phyloP scores from a whole-genome alignment of 2,888 invertebrate genomes.

The Diarsia brunnea region DNA sequence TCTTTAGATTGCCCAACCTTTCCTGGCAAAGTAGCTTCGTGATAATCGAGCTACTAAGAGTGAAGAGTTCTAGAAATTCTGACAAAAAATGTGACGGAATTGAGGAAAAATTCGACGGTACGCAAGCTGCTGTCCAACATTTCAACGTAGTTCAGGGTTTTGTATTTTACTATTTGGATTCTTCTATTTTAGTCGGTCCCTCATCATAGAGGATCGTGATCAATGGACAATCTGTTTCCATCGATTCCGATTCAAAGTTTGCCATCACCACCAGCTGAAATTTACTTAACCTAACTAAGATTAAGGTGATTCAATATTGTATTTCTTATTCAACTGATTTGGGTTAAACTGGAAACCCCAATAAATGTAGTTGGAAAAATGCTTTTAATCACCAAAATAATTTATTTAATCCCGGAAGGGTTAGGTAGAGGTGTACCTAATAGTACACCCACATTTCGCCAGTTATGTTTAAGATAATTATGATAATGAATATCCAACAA shows the following conservation, averaged over 20 bases:
- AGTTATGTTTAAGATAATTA: too few species aligned
- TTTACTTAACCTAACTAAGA: too few species aligned
- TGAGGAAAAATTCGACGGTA: slow-evolving; percentile 35
- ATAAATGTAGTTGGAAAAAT: background rate
- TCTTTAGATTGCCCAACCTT: slow-evolving; percentile 58
- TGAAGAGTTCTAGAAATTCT: slow-evolving; percentile 53
- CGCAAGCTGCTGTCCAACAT: background rate
- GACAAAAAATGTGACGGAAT: slow-evolving; percentile 11
- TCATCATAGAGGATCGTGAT: too few species aligned
- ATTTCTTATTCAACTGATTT: background rate
- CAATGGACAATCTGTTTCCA: too few species aligned
- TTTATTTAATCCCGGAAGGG: too few species aligned
- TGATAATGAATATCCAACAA: too few species aligned
- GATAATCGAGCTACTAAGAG: slow-evolving; percentile 47
- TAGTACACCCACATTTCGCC: too few species aligned
- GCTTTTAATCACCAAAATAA: too few species aligned
- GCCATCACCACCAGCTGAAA: too few species aligned
- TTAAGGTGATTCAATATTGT: background rate
- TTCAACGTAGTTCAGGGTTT: background rate
- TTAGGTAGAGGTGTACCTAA: too few species aligned
- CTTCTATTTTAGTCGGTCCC: too few species aligned
- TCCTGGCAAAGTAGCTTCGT: slow-evolving; percentile 52
- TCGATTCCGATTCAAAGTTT: too few species aligned
- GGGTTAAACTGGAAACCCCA: background rate
- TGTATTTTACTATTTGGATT: background rate